phyloP scores from a whole-genome alignment of 2,113 vertebrate genomes.

The Grus americana region DNA sequence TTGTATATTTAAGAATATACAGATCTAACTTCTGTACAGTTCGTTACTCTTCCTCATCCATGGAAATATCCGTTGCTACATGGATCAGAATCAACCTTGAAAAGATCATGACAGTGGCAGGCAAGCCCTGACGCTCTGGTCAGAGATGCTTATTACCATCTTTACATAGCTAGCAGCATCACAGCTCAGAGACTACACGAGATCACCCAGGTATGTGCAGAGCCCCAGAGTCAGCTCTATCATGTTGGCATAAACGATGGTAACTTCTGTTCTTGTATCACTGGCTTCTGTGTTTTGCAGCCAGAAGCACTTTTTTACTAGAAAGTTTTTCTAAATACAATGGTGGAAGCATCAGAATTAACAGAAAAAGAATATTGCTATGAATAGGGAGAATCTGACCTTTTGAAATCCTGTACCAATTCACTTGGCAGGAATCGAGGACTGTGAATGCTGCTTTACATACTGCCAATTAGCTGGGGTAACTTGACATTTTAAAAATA shows the following conservation, averaged over 20 bases:
- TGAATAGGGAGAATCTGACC: neutral
- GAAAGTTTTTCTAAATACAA: neutral
- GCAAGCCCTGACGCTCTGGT: neutral
- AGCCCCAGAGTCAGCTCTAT: neutral
- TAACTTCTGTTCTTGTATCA: neutral
- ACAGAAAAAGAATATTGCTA: neutral
- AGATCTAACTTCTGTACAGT: conserved; percentile 31
- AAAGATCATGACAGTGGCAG: neutral
- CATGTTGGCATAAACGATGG: neutral
- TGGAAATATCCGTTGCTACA: conserved; percentile 2
- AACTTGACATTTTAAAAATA: neutral
- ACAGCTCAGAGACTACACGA: neutral
- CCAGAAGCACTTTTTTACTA: neutral
- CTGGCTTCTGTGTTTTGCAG: neutral
- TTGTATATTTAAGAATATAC: conserved; percentile 51
- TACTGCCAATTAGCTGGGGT: conserved; percentile 17
- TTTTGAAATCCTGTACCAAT: neutral
- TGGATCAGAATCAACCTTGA: conserved; percentile 25
- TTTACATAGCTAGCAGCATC: neutral
- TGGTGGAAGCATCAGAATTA: neutral
- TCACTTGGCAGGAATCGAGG: neutral
- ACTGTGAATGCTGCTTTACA: neutral
- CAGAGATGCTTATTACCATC: neutral
- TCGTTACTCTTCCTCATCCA: conserved; percentile 55
- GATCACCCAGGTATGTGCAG: conserved; percentile 49